Percentiles rank a stretch among this genome's conserved stretches.
phyloP scores from a whole-genome alignment of 1,140 invertebrate species.

The Yoshiicerus persimilis region DNA sequence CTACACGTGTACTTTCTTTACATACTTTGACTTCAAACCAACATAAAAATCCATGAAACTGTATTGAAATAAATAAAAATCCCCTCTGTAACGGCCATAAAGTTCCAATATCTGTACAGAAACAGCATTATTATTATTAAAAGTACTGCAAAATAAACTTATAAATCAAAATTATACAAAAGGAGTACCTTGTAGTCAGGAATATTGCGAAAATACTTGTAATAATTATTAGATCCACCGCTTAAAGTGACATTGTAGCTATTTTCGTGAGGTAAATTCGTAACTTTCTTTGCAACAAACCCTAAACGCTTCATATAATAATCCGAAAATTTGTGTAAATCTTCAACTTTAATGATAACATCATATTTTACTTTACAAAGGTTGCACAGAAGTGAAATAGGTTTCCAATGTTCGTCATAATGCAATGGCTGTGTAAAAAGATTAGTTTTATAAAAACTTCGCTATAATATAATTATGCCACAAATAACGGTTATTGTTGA shows the following conservation, averaged over 20 bases:
- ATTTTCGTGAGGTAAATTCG: constrained; percentile 1
- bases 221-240: background rate
- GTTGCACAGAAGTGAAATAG: constrained; percentile 40
- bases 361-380: constrained; percentile 37
- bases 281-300: background rate
- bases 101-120: constrained; percentile 4
- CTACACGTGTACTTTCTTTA: too few relatives aligned
- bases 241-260: background rate
- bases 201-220: background rate
- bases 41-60: constrained; percentile 17
- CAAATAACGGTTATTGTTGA: too few relatives aligned
- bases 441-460: too few relatives aligned
- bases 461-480: too few relatives aligned
- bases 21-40: background rate
- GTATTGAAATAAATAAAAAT: constrained; percentile 38
- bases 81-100: constrained; percentile 26
- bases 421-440: constrained; percentile 18
- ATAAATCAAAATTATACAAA: background rate
- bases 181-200: background rate
- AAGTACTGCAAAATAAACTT: too few relatives aligned
- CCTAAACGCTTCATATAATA: background rate
- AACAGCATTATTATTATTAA: background rate
- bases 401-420: constrained; percentile 47
- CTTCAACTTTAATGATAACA: constrained; percentile 35
- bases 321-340: background rate